Evolutionary conservation across 2,113 vertebrate genomes (phyloP).

Genomic region (Sphyrna mokarran): DNA sequence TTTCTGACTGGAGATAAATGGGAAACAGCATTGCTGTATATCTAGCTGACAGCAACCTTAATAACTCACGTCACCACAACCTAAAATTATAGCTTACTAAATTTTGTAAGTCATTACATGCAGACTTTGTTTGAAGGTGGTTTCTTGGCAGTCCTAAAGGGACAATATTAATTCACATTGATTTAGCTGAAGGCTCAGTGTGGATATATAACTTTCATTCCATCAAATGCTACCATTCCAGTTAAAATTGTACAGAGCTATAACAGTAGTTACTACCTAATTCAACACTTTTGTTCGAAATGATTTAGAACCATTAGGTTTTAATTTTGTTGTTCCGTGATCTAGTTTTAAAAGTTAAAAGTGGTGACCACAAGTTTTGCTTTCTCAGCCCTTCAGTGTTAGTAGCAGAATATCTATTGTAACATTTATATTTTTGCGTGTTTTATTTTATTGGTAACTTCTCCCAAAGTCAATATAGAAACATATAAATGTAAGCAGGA

Average conservation of each 20-base stretch:
- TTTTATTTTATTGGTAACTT: not conserved
- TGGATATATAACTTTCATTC: no score
- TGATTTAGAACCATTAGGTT: not conserved
- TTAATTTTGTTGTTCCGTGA: not conserved
- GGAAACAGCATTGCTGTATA: not conserved
- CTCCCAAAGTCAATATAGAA: not conserved
- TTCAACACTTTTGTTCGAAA: not conserved
- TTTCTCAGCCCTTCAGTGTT: not conserved
- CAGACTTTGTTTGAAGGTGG: constrained; percentile 8
- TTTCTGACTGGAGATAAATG: constrained; percentile 10
- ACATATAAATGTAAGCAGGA: not conserved
- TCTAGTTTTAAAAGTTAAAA: not conserved
- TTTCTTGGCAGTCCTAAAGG: not conserved
- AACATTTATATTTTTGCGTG: not conserved
- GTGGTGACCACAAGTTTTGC: not conserved
- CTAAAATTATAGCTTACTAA: constrained; percentile 17
- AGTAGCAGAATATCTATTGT: not conserved
- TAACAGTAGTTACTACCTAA: not conserved
- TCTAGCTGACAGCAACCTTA: constrained; percentile 17
- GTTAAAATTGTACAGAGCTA: not conserved
- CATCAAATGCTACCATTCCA: not conserved
- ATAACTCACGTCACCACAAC: not conserved
- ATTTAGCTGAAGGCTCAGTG: not conserved
- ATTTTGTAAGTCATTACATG: not conserved
- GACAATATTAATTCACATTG: not conserved